Evolutionary conservation across 2,797 vertebrate genomes (phyloP).

Genomic region (Sternarchorhynchus goeldii): DNA sequence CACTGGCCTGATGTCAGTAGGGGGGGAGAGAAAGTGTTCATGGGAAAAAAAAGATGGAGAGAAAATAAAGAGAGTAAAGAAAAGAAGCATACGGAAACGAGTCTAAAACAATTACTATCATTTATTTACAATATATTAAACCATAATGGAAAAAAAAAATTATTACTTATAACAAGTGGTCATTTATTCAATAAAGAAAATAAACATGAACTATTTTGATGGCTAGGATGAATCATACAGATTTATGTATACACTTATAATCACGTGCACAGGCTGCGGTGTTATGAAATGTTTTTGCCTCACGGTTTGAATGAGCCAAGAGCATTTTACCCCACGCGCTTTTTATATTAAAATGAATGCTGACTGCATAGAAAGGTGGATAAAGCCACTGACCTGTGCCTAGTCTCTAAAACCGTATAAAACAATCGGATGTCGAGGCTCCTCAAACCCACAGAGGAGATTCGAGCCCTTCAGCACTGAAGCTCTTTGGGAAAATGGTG

Average conservation of each 20-base stretch:
- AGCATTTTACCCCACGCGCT: slow-evolving; percentile 52
- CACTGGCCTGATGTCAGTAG: slow-evolving; percentile 11
- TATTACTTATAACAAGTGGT: slow-evolving; percentile 74
- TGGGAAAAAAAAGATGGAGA: slow-evolving; percentile 12
- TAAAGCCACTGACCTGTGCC: slow-evolving; percentile 57
- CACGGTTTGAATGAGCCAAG: slow-evolving; percentile 50
- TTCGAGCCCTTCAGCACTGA: slow-evolving; percentile 42
- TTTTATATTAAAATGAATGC: slow-evolving; percentile 62
- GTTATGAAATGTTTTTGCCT: slow-evolving; percentile 52
- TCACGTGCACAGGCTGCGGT: slow-evolving; percentile 69
- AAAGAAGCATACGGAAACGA: slow-evolving; percentile 45
- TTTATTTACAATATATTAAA: slow-evolving; percentile 86
- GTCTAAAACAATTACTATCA: slow-evolving; percentile 73
- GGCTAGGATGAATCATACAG: slow-evolving; percentile 74
- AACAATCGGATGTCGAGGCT: slow-evolving; percentile 49
- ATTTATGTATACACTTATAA: slow-evolving; percentile 73
- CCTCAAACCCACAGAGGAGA: slow-evolving; percentile 54
- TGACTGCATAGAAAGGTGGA: slow-evolving; percentile 71
- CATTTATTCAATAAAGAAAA: slow-evolving; percentile 79
- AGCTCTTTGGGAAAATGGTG: slow-evolving; percentile 46
- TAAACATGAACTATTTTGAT: slow-evolving; percentile 73
- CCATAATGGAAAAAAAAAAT: slow-evolving; percentile 73
- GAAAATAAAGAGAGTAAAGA: slow-evolving; percentile 22
- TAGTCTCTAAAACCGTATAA: slow-evolving; percentile 58
- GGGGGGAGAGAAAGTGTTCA: neutral